Base-by-base conservation (phyloP, 2,113 vertebrate genomes). In the Campylomormyrus tamandua region DNA sequence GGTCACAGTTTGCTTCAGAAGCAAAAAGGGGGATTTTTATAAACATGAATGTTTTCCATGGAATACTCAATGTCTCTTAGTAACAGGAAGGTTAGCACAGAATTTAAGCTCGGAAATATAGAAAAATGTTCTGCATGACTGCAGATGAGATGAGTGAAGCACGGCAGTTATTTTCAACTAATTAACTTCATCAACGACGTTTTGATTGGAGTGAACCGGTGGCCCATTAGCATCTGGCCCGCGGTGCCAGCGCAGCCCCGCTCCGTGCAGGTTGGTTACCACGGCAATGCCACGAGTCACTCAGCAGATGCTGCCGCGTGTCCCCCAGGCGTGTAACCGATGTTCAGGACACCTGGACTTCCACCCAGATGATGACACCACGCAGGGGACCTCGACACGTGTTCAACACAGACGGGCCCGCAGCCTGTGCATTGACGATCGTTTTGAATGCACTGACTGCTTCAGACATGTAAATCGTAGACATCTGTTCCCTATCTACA, bases 281-380 rank as follows among this genome's bases (percentile, higher is more conserved):
- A 35, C 49, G 39, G 83, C 87, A 90, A 15, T 45, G 87, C 89
- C 87, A 90, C 90, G 84, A 92, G 91, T 90, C 90, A 90, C 92
- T 31, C 84, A 94, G 92, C 97, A 97, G 97, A 96, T 96, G 96
- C 93, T 95, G 92, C 88, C 21, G 74, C 84, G 83, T 92, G 94
- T 96, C 92, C 35, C 83, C 27, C 94, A 94, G 95, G 91, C 88
- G 89, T 90, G 94, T 86, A 93, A 93, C 92, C 89, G 94, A 92
- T 96, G 96, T 95, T 95, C 90, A 21, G 89, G 91, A 96, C 97
- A 98, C 95, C 96, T 97, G 96, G 95, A 94, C 89, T 90, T 89
- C 74, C 74, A 80, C 74, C 74, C 74, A 91, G 91, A 93, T 94
- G 91, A 90, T 80, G 90, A 91, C 84, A 3, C 15, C 84, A 91